Evolutionary conservation across 2,797 vertebrate genomes (phyloP), one percentile per base, ranked within the genome.

Genomic region (Chloroceryle amazona): DNA sequence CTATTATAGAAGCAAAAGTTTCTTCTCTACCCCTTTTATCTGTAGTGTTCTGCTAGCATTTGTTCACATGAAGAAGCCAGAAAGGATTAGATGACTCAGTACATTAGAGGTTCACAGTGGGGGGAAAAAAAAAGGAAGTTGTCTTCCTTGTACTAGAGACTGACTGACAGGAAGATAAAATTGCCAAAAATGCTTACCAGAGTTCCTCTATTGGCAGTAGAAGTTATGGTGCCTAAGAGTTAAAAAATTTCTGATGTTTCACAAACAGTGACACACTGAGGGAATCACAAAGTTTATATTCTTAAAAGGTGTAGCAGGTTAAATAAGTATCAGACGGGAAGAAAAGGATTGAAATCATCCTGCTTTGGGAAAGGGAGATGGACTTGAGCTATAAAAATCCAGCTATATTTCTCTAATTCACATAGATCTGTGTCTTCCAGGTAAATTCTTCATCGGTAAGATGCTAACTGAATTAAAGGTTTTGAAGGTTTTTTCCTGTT

Each of bases 131-230:
- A 10, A 44, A 20, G 19, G 19, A 37, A 2, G 9, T 39, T 37
- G 22, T 66, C 51, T 75, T 81, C 25, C n/a, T 89, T 85, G 39
- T 81, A 71, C 22, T 28, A 25, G 9, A 78, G 29, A 42, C 17
- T 65, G 76, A 71, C 10, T 57, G 73, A 61, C 33, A 78, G 29
- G 17, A 71, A 71, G 58, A 62, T 12, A 84, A 95, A 75, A 81
- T 86, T 79, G 79, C 52, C 54, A 22, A 88, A 88, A 91, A 95
- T 74, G 26, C 49, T 86, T 79, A 65, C 65, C 79, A 58, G 49
- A 57, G 21, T 21, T 61, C 14, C 23, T 75, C 41, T 72, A 9
- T 13, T 57, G 68, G 8, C 47, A 82, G 31, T 2, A 68, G 46
- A 74, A 74, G 10, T 39, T 71, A 72, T 11, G 19, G 23, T 65